phyloP scores from a whole-genome alignment of 2,797 vertebrate genomes.

The Allochrocebus solatus region DNA sequence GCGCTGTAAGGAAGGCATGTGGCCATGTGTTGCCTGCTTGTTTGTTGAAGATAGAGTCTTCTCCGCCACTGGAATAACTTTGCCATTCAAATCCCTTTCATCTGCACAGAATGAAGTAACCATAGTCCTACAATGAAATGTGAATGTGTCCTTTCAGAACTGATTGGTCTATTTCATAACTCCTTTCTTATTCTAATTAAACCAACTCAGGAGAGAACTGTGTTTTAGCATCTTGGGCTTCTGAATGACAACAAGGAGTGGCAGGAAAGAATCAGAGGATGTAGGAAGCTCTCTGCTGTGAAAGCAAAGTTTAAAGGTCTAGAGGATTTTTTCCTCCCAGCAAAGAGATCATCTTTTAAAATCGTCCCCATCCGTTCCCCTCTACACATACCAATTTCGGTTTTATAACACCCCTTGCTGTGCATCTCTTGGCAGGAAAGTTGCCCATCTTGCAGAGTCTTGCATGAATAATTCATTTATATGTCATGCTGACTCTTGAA shows the following conservation, averaged over 20 bases:
- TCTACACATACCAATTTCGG: slow-evolving; percentile 81
- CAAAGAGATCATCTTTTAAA: slow-evolving; percentile 81
- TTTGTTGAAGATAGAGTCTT: not conserved
- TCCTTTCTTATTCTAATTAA: slow-evolving; percentile 36
- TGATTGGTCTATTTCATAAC: not conserved
- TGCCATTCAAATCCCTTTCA: not conserved
- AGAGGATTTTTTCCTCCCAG: slow-evolving; percentile 30
- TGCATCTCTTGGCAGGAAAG: slow-evolving; percentile 83
- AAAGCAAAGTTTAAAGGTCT: slow-evolving; percentile 76
- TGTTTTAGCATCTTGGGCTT: not conserved
- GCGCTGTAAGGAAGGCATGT: not conserved
- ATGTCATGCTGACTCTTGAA: slow-evolving; percentile 83
- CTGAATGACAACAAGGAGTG: not conserved
- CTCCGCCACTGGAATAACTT: not conserved
- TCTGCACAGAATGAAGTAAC: not conserved
- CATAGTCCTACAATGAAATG: not conserved
- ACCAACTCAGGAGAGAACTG: not conserved
- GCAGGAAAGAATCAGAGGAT: not conserved
- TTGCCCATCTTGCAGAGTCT: slow-evolving; percentile 81
- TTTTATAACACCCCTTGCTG: slow-evolving; percentile 83
- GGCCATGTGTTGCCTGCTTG: not conserved
- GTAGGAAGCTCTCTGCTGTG: slow-evolving; percentile 57
- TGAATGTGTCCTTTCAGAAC: not conserved
- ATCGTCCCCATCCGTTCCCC: slow-evolving; percentile 76
- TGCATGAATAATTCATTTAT: slow-evolving; percentile 86